Evolutionary conservation across 2,888 invertebrate species (phyloP).

Genomic region (Hecatera dysodea): DNA sequence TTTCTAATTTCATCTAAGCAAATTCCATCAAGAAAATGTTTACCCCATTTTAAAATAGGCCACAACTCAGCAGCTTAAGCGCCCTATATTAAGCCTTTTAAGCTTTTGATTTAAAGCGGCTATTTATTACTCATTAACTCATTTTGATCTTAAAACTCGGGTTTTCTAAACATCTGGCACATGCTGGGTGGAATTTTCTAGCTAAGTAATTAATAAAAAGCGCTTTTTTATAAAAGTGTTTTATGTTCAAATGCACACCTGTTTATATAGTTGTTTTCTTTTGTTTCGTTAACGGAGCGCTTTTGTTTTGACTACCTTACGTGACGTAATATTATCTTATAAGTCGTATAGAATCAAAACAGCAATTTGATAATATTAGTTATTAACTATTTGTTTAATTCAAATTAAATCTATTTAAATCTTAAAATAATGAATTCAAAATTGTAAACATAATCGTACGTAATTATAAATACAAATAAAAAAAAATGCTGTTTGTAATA

Average conservation of each 20-base stretch:
- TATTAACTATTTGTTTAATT: no score
- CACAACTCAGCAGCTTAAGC: slow-evolving; percentile 54
- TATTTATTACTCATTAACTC: slow-evolving; percentile 60
- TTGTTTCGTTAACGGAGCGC: neutral
- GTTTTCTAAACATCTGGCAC: slow-evolving; percentile 52
- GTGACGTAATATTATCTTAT: neutral
- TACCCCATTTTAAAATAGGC: slow-evolving; percentile 53
- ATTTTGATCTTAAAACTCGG: slow-evolving; percentile 53
- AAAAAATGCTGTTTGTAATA: no score
- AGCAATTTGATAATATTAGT: no score
- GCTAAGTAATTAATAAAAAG: slow-evolving; percentile 34
- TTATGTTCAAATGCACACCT: slow-evolving; percentile 21
- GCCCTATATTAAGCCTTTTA: slow-evolving; percentile 47
- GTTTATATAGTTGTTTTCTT: slow-evolving; percentile 5
- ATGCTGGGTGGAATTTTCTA: slow-evolving; percentile 39
- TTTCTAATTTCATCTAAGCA: slow-evolving; percentile 28
- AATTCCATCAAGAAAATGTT: slow-evolving; percentile 38
- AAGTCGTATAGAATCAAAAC: no score
- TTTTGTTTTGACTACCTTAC: slow-evolving; percentile 11
- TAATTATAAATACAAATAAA: no score
- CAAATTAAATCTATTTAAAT: no score
- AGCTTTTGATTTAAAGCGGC: slow-evolving; percentile 56
- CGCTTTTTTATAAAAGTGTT: slow-evolving; percentile 29
- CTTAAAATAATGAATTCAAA: no score
- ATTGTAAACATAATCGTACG: no score